Conservation (phyloP, 2,888 invertebrate species). For the Thecophora atra region DNA sequence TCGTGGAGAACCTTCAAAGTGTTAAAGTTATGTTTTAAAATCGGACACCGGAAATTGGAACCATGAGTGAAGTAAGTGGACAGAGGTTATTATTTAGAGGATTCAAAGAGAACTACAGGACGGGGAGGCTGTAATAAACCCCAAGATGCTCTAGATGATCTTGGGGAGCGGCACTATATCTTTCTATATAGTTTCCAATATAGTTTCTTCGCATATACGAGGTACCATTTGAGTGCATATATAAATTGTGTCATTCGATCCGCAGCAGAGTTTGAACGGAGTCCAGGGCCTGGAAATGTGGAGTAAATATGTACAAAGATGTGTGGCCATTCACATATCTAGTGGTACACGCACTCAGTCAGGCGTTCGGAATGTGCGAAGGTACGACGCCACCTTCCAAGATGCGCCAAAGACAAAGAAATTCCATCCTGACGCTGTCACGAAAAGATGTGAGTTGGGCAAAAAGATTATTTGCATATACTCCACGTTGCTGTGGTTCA, state of each 20-base stretch:
- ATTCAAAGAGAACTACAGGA: too few relatives aligned
- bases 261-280: background rate
- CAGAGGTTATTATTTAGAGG: too few relatives aligned
- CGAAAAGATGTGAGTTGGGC: slow-evolving; percentile 46
- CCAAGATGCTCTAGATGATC: too few relatives aligned
- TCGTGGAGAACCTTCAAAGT: too few relatives aligned
- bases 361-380: background rate
- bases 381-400: slow-evolving; percentile 35
- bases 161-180: too few relatives aligned
- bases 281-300: background rate
- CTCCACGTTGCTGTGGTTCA: slow-evolving; percentile 26
- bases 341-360: slow-evolving; percentile 5
- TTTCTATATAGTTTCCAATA: too few relatives aligned
- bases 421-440: slow-evolving; percentile 43
- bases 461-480: slow-evolving; percentile 46
- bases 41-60: too few relatives aligned
- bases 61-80: too few relatives aligned
- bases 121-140: too few relatives aligned
- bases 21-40: too few relatives aligned
- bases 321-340: background rate
- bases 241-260: background rate
- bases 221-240: too few relatives aligned
- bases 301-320: background rate
- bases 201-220: too few relatives aligned
- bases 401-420: slow-evolving; percentile 40